A percentile compares a stretch with the other conserved stretches of the same genome.
phyloP scores from a whole-genome alignment of 2,888 invertebrate genomes.

The Oligia latruncula region DNA sequence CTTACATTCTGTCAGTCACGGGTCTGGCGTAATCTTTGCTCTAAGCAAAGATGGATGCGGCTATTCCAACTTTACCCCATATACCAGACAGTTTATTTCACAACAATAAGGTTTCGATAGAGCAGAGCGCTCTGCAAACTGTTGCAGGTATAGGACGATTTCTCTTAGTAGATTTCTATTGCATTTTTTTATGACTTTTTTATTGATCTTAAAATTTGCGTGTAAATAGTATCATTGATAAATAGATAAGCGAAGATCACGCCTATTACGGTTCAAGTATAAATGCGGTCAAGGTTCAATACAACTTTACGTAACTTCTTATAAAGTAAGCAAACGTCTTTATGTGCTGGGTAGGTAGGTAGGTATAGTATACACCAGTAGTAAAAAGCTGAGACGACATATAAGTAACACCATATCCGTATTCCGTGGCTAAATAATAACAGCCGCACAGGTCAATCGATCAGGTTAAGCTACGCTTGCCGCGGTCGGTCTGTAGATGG shows the following conservation, averaged over 20 bases:
- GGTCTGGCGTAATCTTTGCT: background rate
- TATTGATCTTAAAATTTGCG: conserved; percentile 30
- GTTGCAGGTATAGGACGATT: conserved; percentile 47
- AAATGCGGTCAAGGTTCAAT: conserved; percentile 44
- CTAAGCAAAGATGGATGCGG: background rate
- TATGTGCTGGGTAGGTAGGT: background rate
- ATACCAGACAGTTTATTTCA: conserved; percentile 11
- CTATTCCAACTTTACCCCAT: background rate
- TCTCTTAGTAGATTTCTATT: conserved; percentile 47
- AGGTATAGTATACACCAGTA: background rate
- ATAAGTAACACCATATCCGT: background rate
- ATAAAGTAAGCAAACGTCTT: background rate
- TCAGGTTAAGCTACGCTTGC: too few species aligned
- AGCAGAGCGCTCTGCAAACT: conserved; percentile 7
- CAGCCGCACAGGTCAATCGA: too few species aligned
- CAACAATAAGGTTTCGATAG: conserved; percentile 28
- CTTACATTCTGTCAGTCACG: background rate
- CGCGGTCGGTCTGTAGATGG: too few species aligned
- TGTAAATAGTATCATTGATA: conserved; percentile 47
- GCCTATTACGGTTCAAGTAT: conserved; percentile 46
- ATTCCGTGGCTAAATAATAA: too few species aligned
- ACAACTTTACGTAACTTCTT: conserved; percentile 20
- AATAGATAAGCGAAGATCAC: conserved; percentile 43
- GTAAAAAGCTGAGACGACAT: background rate
- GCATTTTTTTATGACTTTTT: conserved; percentile 23